Percentiles rank a stretch among this genome's conserved stretches.
These are phyloP conservation scores for Bursaphelenchus okinawaensis DNA, from an alignment of 2,888 invertebrate genomes.

Conservation along the genomic window DNA sequence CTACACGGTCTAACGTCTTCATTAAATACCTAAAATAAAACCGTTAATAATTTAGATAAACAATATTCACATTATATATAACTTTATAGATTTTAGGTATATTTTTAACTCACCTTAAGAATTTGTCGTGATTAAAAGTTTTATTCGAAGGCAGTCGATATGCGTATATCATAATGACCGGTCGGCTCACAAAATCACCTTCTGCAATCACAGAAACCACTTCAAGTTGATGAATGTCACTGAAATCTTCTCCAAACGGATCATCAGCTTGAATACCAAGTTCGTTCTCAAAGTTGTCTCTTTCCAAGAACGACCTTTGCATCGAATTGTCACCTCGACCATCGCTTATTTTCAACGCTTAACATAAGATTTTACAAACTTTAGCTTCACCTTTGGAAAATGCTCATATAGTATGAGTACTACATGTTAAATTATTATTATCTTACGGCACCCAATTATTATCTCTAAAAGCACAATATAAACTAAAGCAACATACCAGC, in stretches of 20 bases:
- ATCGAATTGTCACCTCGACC: neutral
- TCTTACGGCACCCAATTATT: too few relatives aligned
- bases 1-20: conserved; percentile 88
- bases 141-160: conserved; percentile 78
- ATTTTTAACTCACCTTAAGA: conserved; percentile 70
- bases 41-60: too few relatives aligned
- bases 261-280: conserved; percentile 35
- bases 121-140: conserved; percentile 70
- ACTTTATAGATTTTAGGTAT: conserved; percentile 18
- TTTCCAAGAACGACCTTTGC: conserved; percentile 27
- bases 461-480: too few relatives aligned
- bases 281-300: conserved; percentile 42
- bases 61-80: neutral
- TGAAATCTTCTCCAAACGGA: conserved; percentile 50
- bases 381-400: too few relatives aligned
- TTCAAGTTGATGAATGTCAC: conserved; percentile 71
- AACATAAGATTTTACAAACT: neutral
- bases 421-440: too few relatives aligned
- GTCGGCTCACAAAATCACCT: conserved; percentile 63
- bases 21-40: conserved; percentile 79
- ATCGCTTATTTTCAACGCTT: conserved; percentile 1
- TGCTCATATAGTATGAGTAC: too few relatives aligned
- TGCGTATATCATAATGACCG: conserved; percentile 91
- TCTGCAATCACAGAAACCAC: conserved; percentile 75
- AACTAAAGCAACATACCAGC: conserved; percentile 20